Evolutionary conservation across 53 echinoderm and acorn worm species (phyloP).

Genomic region (Pentamera pediparva): DNA sequence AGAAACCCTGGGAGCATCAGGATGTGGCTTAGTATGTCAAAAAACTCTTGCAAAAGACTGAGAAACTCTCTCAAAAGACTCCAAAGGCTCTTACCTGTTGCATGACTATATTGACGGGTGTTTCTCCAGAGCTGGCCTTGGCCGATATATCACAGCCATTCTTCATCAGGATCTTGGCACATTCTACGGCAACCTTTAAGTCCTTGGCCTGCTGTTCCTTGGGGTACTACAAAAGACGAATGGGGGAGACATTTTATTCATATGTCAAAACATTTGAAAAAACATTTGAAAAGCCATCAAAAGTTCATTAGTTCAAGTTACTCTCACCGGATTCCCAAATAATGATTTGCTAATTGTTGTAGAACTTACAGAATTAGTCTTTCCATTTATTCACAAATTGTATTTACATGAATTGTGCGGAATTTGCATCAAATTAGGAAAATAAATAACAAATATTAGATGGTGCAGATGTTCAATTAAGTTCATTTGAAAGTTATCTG

Average conservation of each 20-base stretch:
- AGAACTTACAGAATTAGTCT: too few species aligned
- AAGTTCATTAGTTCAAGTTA: too few species aligned
- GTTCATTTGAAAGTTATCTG: too few species aligned
- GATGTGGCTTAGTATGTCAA: background rate
- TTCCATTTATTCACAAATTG: too few species aligned
- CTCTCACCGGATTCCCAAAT: too few species aligned
- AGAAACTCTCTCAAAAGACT: background rate
- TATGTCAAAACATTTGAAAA: background rate
- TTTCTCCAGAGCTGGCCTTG: constrained; percentile 44
- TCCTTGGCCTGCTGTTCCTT: background rate
- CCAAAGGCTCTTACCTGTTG: constrained; percentile 31
- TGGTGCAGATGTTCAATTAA: too few species aligned
- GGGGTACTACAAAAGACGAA: too few species aligned
- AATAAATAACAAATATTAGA: too few species aligned
- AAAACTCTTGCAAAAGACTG: background rate
- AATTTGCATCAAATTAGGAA: too few species aligned
- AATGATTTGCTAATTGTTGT: too few species aligned
- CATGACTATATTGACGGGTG: constrained; percentile 44
- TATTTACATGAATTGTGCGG: too few species aligned
- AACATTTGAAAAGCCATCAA: background rate
- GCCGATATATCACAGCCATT: constrained; percentile 45
- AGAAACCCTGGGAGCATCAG: constrained; percentile 16
- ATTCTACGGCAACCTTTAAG: background rate
- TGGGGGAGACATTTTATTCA: too few species aligned
- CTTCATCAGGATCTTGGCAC: constrained; percentile 24